Base-by-base conservation (phyloP, 2,888 invertebrate genomes). In the Apoda limacodes region DNA sequence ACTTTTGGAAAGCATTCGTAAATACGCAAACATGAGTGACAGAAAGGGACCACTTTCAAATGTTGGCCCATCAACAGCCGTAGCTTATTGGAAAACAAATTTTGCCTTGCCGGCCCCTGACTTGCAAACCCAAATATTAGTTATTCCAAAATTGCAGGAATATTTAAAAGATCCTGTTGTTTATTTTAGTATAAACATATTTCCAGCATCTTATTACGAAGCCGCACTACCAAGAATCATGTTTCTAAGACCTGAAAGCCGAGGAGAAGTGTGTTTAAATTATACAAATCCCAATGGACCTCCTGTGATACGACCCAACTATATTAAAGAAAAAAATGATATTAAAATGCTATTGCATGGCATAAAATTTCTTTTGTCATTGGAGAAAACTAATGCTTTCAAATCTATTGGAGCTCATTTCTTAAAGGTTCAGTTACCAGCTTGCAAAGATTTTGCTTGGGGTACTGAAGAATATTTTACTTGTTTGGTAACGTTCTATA, bases 301-400 rank as follows among this genome's bases (percentile, higher is more conserved):
- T 22, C 93, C 93, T 0, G 50, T 87, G 14, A 82, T 93, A 25
- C 84, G 86, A 46, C 84, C 91, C 0, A 88, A 85, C 34, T 87
- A 85, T 30, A 86, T 86, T n/a, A n/a, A n/a, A 1, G n/a, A n/a
- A 22, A 64, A 82, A 23, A 70, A 80, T 1, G 91, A 92, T 52
- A 43, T 87, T n/a, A n/a, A n/a, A n/a, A n/a, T n/a, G n/a, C n/a
- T 89, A 30, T 60, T 88, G 1, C 82, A 83, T 49, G 87, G 86
- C 1, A 72, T 85, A 4, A 80, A 80, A 45, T 84, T 85, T 32
- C 70, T 83, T 9, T 44, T 86, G 21, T 69, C 75, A 12, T 56
- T 88, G 4, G 81, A 86, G 26, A 48, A 81, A 3, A 87, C 88
- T 0, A 42, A 74, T 24, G 66, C 85, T 0, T 84, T 89, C 50